A percentile compares a stretch with the other conserved stretches of the same genome.
phyloP scores from a whole-genome alignment of 1,140 invertebrate genomes.

The Heliconius congener region DNA sequence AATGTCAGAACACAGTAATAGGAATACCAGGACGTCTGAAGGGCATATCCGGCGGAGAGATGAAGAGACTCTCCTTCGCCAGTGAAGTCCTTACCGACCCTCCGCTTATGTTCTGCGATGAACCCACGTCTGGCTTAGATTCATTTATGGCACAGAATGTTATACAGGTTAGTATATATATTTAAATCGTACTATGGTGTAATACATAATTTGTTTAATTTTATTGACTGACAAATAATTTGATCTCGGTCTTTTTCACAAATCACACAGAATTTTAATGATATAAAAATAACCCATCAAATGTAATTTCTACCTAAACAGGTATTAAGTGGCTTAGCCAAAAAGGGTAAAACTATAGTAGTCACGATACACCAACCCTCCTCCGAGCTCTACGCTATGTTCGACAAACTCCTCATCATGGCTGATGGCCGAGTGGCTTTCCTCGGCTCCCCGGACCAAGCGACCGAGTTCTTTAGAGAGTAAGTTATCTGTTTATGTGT shows the following conservation, averaged over 20 bases:
- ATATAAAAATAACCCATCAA: too few species aligned
- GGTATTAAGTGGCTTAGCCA: slow-evolving; percentile 89
- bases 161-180: slow-evolving; percentile 82
- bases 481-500: slow-evolving; percentile 74
- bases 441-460: slow-evolving; percentile 90
- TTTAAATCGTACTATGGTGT: background rate
- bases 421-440: slow-evolving; percentile 96
- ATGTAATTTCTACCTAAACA: slow-evolving; percentile 29
- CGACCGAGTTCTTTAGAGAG: slow-evolving; percentile 91
- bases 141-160: slow-evolving; percentile 95
- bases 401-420: slow-evolving; percentile 94
- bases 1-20: slow-evolving; percentile 94
- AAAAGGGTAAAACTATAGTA: slow-evolving; percentile 94
- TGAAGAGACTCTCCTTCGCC: slow-evolving; percentile 97
- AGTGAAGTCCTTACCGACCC: slow-evolving; percentile 98
- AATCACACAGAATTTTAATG: too few species aligned
- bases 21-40: slow-evolving; percentile 92
- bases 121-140: slow-evolving; percentile 95
- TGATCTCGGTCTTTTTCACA: too few species aligned
- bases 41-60: slow-evolving; percentile 97
- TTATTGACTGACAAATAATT: too few species aligned
- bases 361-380: slow-evolving; percentile 98
- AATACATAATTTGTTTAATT: too few species aligned
- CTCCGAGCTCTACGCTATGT: slow-evolving; percentile 95
- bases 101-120: slow-evolving; percentile 97